Percentiles rank a stretch among this genome's conserved stretches.
Conservation (phyloP, 1,140 invertebrate species). For the Asobara japonica region DNA sequence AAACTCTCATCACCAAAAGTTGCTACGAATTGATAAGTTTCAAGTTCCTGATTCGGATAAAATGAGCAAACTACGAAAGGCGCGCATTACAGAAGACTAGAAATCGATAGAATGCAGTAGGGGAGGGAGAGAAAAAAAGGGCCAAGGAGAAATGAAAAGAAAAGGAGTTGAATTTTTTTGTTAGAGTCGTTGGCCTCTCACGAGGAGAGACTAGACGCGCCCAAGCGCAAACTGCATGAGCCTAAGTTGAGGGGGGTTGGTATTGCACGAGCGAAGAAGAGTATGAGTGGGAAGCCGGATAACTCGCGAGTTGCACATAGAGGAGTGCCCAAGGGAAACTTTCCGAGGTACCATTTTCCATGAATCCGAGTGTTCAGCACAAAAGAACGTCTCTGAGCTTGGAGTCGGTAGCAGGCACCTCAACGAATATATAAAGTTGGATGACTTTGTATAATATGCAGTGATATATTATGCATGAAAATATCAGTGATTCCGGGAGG, state of each 20-base stretch:
- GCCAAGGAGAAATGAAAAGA: background rate
- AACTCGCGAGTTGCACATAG: slow-evolving; percentile 1
- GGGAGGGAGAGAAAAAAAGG: background rate
- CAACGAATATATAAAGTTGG: background rate
- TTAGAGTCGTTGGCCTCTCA: slow-evolving; percentile 10
- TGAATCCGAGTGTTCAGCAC: background rate
- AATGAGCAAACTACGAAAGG: background rate
- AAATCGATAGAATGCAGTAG: background rate
- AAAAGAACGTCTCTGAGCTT: slow-evolving; percentile 7
- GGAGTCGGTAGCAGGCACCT: background rate
- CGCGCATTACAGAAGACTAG: background rate
- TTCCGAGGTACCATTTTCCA: slow-evolving; percentile 11
- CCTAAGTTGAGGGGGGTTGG: slow-evolving; percentile 3
- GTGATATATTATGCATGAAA: background rate
- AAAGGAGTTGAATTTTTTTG: background rate
- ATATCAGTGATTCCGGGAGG: background rate
- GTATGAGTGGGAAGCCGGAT: slow-evolving; percentile 15
- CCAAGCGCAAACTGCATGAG: slow-evolving; percentile 8
- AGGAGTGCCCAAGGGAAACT: slow-evolving; percentile 14
- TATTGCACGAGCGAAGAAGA: background rate
- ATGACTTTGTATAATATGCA: background rate
- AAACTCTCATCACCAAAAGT: slow-evolving; percentile 1
- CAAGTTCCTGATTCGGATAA: background rate
- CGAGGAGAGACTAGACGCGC: slow-evolving; percentile 12
- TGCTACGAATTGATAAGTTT: background rate